phyloP scores from a whole-genome alignment of 2,797 vertebrate genomes.

The Parauchenoglanis punctatus region DNA sequence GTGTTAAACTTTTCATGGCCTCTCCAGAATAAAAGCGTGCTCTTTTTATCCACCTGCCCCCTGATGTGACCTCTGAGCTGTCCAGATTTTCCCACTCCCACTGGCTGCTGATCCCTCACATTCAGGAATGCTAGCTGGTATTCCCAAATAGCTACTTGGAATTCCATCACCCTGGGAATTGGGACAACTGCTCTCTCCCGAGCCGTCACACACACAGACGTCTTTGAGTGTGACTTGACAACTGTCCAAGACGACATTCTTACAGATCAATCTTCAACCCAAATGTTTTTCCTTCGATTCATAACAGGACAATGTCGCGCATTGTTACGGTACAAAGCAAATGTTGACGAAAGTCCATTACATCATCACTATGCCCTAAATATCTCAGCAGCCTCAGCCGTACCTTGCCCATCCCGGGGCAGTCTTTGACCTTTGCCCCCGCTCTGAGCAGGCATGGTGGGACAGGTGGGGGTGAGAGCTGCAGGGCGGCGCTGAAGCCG shows the following conservation, averaged over 20 bases:
- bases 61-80: conserved; percentile 42
- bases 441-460: conserved; percentile 90
- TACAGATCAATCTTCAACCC: conserved; percentile 28
- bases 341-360: conserved; percentile 10
- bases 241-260: conserved; percentile 47
- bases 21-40: conserved; percentile 3
- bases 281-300: background rate
- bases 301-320: background rate
- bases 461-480: conserved; percentile 85
- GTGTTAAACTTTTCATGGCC: background rate
- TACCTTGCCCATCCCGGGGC: conserved; percentile 89
- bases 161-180: conserved; percentile 60
- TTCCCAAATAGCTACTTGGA: conserved; percentile 54
- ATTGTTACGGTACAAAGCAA: background rate
- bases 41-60: conserved; percentile 41
- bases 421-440: conserved; percentile 88
- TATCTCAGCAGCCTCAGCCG: background rate
- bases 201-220: conserved; percentile 47
- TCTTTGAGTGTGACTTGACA: conserved; percentile 47
- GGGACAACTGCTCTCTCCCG: conserved; percentile 39
- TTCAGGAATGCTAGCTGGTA: conserved; percentile 46
- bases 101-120: conserved; percentile 35
- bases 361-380: background rate
- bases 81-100: conserved; percentile 55
- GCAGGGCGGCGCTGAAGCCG: conserved; percentile 86